Base-by-base conservation (phyloP, 2,888 invertebrate species). In the Drosophila longiperda region DNA sequence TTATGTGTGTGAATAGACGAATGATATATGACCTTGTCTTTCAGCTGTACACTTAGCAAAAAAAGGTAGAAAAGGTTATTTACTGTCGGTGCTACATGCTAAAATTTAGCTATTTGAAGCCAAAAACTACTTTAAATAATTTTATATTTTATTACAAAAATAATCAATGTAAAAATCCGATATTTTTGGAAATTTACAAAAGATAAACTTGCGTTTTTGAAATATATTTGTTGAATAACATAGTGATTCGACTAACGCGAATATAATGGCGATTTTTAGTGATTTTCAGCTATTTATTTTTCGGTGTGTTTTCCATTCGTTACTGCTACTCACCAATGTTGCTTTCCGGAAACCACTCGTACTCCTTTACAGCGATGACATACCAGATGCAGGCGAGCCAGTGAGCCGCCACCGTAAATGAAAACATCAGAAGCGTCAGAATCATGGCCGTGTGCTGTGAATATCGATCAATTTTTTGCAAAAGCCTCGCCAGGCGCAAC, bases 351-450 rank as follows among this genome's bases (percentile, higher is more conserved):
- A 89, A 87, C 88, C 88, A 86, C 66, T 95, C 94, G 77, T 96
- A 95, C 93, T 98, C 98, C 91, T 96, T 96, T 90, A 97, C 97
- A 11, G 98, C 99, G 86, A 99, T 98, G 84, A 98, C 97, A 93
- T 97, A 99, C 99, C 99, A 99, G 87, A 99, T 96, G 93, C 99
- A 99, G 17, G 99, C 99, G 75, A 99, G 94, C 99, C 99, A 99
- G 93, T 99, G 99, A 4, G 99, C 98, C 61, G 98, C 96, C 84
- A 99, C 94, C 50, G 98, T 97, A 94, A 99, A 99, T 87, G 97
- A 97, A 66, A 98, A 95, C 98, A 99, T 98, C 88, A 99, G 94
- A 74, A 99, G 95, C 15, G 98, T 98, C 79, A 99, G 94, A 89
- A 99, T 98, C 93, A 99, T 96, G 64, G 98, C 98, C 78, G 98